Evolutionary conservation across 2,888 invertebrate genomes (phyloP), one percentile per base, ranked within the genome.

Genomic region (Cantharis rustica): DNA sequence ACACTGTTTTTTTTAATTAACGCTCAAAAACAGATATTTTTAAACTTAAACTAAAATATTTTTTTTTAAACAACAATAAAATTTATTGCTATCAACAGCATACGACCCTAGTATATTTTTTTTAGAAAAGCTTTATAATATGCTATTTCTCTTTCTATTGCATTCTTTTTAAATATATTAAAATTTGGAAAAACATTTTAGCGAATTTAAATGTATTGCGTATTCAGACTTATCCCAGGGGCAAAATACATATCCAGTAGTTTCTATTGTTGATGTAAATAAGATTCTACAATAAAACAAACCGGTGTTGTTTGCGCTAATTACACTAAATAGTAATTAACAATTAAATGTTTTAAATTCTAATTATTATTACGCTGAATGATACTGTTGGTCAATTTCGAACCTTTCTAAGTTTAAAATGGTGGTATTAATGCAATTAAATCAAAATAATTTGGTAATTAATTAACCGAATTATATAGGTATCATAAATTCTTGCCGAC

Each of bases 1-100:
- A 69, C 31, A 15, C 20, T 20, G 31, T 64, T 75, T 47, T 15
- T n/a, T 75, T 62, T 71, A 68, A 68, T 71, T 71, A 47, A 47
- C n/a, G 5, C 7, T 47, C 4, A n/a, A n/a, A 47, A n/a, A 47
- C 11, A 47, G 47, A 47, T n/a, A 47, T 47, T 31, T 31, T 9
- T 23, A 23, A 23, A 23, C 23, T 23, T 23, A 20, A 4, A 27
- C 27, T 20, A 11, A 27, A 27, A 27, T 10, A 11, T 5, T 7
- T n/a, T n/a, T 47, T 47, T 47, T n/a, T n/a, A 7, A 47, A n/a
- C n/a, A 47, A 47, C 47, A 47, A 47, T 47, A 5, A n/a, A n/a
- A 47, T n/a, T 47, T 47, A n/a, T 31, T 31, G 4, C 13, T 31
- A 31, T n/a, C 31, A 13, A 31, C 31, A 3, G 13, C 5, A 13